Percentiles rank a stretch among this genome's conserved stretches.
phyloP scores from a whole-genome alignment of 2,113 vertebrate genomes.

The Anser brachyrhynchus region DNA sequence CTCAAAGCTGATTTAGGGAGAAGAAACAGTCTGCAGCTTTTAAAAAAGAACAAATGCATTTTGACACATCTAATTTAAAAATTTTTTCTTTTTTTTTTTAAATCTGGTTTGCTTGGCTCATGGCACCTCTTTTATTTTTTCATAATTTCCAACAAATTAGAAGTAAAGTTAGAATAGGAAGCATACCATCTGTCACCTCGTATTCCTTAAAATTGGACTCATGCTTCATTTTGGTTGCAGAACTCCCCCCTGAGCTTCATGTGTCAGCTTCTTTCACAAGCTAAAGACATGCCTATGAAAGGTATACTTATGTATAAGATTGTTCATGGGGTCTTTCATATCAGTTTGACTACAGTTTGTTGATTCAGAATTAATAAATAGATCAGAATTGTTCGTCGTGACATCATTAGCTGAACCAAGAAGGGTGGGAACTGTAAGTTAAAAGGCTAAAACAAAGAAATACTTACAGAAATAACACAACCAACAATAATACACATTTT shows the following conservation, averaged over 20 bases:
- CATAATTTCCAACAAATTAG: background rate
- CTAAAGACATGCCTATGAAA: background rate
- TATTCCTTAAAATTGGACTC: background rate
- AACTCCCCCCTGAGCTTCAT: background rate
- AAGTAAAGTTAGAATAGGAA: background rate
- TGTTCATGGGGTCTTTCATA: background rate
- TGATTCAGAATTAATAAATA: constrained; percentile 30
- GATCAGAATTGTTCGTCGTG: background rate
- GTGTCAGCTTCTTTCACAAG: constrained; percentile 3
- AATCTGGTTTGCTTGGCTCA: background rate
- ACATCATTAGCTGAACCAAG: background rate
- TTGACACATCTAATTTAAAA: background rate
- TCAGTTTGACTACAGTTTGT: constrained; percentile 9
- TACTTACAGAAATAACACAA: background rate
- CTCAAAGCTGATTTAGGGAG: background rate
- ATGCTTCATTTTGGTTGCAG: background rate
- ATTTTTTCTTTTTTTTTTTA: background rate
- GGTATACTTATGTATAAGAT: background rate
- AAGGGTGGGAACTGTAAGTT: background rate
- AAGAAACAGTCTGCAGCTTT: background rate
- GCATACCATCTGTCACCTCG: background rate
- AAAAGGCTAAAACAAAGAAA: background rate
- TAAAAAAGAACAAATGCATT: background rate
- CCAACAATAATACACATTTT: background rate
- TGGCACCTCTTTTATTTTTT: background rate